Conservation (phyloP, 2,888 invertebrate genomes). For the Fissipunctia ypsillon region DNA sequence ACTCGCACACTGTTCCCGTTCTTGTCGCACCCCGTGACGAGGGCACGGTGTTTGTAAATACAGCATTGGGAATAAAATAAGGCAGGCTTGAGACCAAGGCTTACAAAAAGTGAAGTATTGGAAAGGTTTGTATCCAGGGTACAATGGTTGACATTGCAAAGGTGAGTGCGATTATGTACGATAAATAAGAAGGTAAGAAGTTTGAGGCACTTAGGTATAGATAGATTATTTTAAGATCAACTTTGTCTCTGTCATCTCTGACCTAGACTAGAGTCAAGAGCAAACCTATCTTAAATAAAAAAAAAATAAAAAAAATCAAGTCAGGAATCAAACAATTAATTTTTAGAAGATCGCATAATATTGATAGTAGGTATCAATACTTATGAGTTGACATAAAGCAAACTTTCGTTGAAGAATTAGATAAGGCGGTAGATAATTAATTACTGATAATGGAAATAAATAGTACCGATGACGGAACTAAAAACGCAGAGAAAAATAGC, state of each 20-base stretch:
- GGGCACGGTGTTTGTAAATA: constrained; percentile 75
- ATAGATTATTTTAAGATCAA: background rate
- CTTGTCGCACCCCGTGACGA: constrained; percentile 72
- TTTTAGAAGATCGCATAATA: background rate
- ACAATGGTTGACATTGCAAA: constrained; percentile 15
- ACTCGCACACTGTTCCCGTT: constrained; percentile 71
- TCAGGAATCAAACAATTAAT: background rate
- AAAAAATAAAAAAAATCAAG: too few relatives aligned
- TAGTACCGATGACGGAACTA: background rate
- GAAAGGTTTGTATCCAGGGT: constrained; percentile 23
- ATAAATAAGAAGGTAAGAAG: constrained; percentile 11
- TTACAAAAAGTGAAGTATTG: constrained; percentile 45
- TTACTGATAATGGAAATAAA: background rate
- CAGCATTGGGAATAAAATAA: constrained; percentile 50
- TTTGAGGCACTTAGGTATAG: background rate
- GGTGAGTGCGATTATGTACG: background rate
- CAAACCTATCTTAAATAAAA: too few relatives aligned
- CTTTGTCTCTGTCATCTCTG: too few relatives aligned
- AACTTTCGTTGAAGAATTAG: constrained; percentile 7
- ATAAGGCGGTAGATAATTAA: background rate
- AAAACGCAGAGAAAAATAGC: background rate
- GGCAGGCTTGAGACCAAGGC: constrained; percentile 12
- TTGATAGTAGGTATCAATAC: background rate
- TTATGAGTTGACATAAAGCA: background rate
- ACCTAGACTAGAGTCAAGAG: too few relatives aligned